Base-by-base conservation (phyloP, 2,888 invertebrate species). In the Plusia festucae region DNA sequence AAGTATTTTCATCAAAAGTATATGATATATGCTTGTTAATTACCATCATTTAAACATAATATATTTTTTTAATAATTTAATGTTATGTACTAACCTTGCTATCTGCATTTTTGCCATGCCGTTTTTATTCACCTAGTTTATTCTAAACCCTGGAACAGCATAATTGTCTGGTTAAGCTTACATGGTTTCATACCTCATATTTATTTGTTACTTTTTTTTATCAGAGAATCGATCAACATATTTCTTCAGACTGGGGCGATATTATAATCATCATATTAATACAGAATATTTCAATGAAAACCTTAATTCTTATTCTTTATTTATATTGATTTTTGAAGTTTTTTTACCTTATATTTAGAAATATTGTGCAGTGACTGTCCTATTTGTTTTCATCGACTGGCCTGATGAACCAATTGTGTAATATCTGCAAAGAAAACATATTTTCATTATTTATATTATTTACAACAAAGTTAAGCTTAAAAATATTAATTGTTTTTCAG, bases 1-100 rank as follows among this genome's bases (percentile, higher is more conserved):
- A 59, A 34, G 58, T 40, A 32, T 46, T 73, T 60, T 82, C 86
- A 82, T 84, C 86, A 88, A 85, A 75, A 76, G 46, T 70, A 66
- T 86, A 82, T 81, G 88, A 86, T 88, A 88, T 88, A 88, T 91
- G 91, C 90, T 90, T 91, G 90, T 86, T 65, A 52, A 74, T 66
- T 65, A 70, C 78, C 74, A 81, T 81, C 74, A 79, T 77, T 74
- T 78, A 70, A 86, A 85, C 83, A 77, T 34, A 40, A 4, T 20
- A 2, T n/a, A 9, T 13, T 18, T 24, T 18, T 4, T 34, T 24
- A 24, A 34, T 13, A 15, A 4, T 34, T 15, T 4, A 34, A 34
- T 34, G 15, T 13, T 13, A 2, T 34, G 3, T 34, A 34, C 34
- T 15, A 15, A 34, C 34, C 34, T 30, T 30, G 9, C 0, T 34